phyloP scores from a whole-genome alignment of 2,888 invertebrate species.

The Vanessa cardui region DNA sequence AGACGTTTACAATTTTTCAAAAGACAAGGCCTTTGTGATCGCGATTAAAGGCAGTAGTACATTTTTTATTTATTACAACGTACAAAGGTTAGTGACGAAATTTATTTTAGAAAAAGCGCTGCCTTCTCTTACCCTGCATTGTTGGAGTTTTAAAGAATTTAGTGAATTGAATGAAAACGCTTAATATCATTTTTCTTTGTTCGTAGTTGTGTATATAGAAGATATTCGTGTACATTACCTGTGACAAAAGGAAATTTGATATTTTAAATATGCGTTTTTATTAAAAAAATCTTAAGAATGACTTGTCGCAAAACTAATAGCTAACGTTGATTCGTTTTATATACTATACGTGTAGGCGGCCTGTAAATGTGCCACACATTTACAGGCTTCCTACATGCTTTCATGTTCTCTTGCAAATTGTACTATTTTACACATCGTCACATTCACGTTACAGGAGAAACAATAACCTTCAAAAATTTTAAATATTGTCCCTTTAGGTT shows the following conservation, averaged over 20 bases:
- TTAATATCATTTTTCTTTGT: constrained; percentile 24
- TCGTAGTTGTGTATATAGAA: constrained; percentile 1
- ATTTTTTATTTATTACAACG: constrained; percentile 35
- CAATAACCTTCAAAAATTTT: too few relatives aligned
- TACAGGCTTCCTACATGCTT: too few relatives aligned
- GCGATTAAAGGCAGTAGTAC: constrained; percentile 30
- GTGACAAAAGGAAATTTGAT: background rate
- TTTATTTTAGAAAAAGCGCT: constrained; percentile 29
- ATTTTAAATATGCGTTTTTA: background rate
- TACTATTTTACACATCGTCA: too few relatives aligned
- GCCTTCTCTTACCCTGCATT: constrained; percentile 21
- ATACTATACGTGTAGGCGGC: too few relatives aligned
- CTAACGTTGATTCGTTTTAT: too few relatives aligned
- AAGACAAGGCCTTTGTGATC: constrained; percentile 37
- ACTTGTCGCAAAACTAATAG: background rate
- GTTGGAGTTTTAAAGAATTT: constrained; percentile 32
- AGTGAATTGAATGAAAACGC: constrained; percentile 32
- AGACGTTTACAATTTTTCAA: constrained; percentile 31
- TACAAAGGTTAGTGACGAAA: constrained; percentile 31
- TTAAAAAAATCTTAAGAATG: background rate
- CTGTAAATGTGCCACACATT: too few relatives aligned
- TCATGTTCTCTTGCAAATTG: too few relatives aligned
- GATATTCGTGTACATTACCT: background rate
- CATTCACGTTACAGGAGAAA: too few relatives aligned
- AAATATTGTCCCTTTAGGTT: too few relatives aligned